Percentiles rank a stretch among this genome's conserved stretches.
Evolutionary conservation across 1,140 invertebrate genomes (phyloP).

Genomic region (Tribolium castaneum): DNA sequence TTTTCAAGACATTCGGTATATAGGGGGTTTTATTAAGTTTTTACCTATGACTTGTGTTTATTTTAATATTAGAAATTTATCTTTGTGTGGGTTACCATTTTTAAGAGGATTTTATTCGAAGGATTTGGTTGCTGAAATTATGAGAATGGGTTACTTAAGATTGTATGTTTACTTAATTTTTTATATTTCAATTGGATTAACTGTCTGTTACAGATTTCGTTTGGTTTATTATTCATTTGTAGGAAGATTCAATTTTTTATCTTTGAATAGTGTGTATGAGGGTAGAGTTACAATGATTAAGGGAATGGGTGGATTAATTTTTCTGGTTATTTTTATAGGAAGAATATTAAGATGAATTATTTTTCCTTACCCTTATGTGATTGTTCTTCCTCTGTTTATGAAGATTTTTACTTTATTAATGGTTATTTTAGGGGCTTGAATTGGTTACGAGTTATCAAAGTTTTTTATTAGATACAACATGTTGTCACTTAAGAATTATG

Average conservation of each 20-base stretch:
- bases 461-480: constrained; percentile 59
- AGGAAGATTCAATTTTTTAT: not conserved
- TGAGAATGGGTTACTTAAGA: constrained; percentile 66
- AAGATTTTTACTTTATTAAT: constrained; percentile 62
- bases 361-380: constrained; percentile 65
- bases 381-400: constrained; percentile 65
- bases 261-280: constrained; percentile 64
- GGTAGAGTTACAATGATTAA: constrained; percentile 65
- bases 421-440: constrained; percentile 60
- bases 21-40: constrained; percentile 62
- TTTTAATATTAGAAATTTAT: constrained; percentile 67
- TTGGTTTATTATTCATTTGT: not conserved
- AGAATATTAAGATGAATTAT: constrained; percentile 64
- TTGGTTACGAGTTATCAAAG: constrained; percentile 63
- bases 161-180: constrained; percentile 66
- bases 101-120: constrained; percentile 62
- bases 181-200: constrained; percentile 68
- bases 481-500: no score
- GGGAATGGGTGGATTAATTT: constrained; percentile 66
- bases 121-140: constrained; percentile 68
- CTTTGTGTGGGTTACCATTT: constrained; percentile 70
- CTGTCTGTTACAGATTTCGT: constrained; percentile 61
- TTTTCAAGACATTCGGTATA: constrained; percentile 73
- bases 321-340: constrained; percentile 66
- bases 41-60: constrained; percentile 63